These are phyloP conservation scores for Polypedilum vanderplanki DNA, from an alignment of 1,140 invertebrate genomes.

Conservation along the genomic window DNA sequence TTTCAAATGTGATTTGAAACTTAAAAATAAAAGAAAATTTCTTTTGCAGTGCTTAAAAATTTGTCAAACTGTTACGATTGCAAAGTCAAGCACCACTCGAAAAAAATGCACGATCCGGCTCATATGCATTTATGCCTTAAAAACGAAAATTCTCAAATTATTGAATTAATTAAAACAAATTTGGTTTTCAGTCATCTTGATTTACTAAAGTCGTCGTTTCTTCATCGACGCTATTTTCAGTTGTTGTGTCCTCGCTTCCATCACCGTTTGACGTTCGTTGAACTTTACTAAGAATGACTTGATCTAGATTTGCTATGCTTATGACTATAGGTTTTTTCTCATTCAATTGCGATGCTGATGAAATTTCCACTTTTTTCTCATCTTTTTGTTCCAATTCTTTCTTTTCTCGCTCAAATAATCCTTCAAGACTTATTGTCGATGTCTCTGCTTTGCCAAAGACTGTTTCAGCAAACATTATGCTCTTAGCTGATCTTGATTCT, in stretches of 20 bases:
- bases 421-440: slow-evolving; percentile 56
- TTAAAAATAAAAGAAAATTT: no score
- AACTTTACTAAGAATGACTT: slow-evolving; percentile 43
- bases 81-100: no score
- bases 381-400: slow-evolving; percentile 30
- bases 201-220: background rate
- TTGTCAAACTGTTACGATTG: no score
- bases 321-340: slow-evolving; percentile 44
- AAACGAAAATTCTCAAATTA: no score
- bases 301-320: slow-evolving; percentile 44
- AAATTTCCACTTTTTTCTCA: slow-evolving; percentile 31
- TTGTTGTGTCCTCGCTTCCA: no score
- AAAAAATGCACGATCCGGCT: no score
- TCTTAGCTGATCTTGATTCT: slow-evolving; percentile 34
- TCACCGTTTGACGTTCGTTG: background rate
- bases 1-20: no score
- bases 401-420: slow-evolving; percentile 51
- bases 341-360: slow-evolving; percentile 43
- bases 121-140: no score
- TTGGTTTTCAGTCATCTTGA: slow-evolving; percentile 3
- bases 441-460: slow-evolving; percentile 45
- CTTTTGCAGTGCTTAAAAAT: no score
- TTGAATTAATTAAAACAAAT: no score
- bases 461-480: slow-evolving; percentile 37
- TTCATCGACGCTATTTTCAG: no score